Conservation (phyloP, 2,797 vertebrate species). For the Acipenser transmontanus region DNA sequence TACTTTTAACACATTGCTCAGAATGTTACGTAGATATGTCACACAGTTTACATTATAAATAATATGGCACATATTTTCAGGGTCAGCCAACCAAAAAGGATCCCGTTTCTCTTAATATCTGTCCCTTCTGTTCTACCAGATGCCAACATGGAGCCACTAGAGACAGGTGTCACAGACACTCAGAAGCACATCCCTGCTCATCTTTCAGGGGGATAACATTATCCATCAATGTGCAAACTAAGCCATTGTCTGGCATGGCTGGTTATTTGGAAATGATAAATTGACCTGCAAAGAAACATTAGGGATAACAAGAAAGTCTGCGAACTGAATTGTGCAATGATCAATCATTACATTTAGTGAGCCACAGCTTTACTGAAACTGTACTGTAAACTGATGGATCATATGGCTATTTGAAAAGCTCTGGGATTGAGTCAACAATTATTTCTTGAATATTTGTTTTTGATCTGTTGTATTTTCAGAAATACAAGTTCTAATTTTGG, state of each 20-base stretch:
- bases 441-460: no score
- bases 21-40: slow-evolving; percentile 63
- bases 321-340: slow-evolving; percentile 55
- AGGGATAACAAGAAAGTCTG: slow-evolving; percentile 57
- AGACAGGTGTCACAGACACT: slow-evolving; percentile 53
- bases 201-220: slow-evolving; percentile 43
- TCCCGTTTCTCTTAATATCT: slow-evolving; percentile 52
- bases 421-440: slow-evolving; percentile 1
- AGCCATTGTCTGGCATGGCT: slow-evolving; percentile 40
- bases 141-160: slow-evolving; percentile 38
- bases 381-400: slow-evolving; percentile 52
- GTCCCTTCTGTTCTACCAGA: slow-evolving; percentile 59
- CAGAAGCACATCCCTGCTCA: slow-evolving; percentile 39
- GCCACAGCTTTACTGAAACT: slow-evolving; percentile 47
- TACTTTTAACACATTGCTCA: slow-evolving; percentile 31
- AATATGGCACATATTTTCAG: slow-evolving; percentile 52
- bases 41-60: slow-evolving; percentile 58
- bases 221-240: slow-evolving; percentile 40
- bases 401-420: slow-evolving; percentile 46
- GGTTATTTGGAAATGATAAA: slow-evolving; percentile 60
- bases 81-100: slow-evolving; percentile 45
- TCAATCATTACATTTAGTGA: slow-evolving; percentile 69
- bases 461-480: no score
- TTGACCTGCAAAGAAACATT: slow-evolving; percentile 58
- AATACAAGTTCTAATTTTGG: no score